Evolutionary conservation across 2,888 invertebrate species (phyloP).

Genomic region (Athrips mouffetella): DNA sequence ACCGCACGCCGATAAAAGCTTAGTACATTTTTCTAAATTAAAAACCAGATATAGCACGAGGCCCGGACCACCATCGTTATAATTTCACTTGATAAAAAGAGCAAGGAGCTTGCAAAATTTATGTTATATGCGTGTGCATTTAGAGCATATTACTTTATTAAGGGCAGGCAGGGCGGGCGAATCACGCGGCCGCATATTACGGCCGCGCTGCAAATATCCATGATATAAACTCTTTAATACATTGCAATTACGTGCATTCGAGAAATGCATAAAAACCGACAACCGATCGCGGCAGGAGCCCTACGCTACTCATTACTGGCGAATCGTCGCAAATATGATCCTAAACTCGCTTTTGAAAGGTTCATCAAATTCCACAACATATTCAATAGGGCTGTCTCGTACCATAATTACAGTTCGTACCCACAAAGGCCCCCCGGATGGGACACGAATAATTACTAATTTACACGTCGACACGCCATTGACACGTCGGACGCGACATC

Average conservation of each 20-base stretch:
- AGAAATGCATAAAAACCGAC: conserved; percentile 61
- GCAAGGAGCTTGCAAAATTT: conserved; percentile 63
- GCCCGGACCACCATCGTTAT: conserved; percentile 69
- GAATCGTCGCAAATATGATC: conserved; percentile 50
- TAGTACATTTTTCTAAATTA: conserved; percentile 65
- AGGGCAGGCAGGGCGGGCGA: conserved; percentile 65
- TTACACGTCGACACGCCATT: conserved; percentile 74
- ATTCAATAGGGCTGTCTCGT: conserved; percentile 46
- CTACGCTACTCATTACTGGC: conserved; percentile 43
- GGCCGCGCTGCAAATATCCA: conserved; percentile 50
- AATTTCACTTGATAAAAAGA: conserved; percentile 71
- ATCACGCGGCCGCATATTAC: conserved; percentile 48
- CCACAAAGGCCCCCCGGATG: conserved; percentile 67
- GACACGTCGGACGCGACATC: conserved; percentile 63
- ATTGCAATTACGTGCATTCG: conserved; percentile 67
- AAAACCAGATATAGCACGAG: conserved; percentile 58
- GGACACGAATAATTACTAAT: conserved; percentile 70
- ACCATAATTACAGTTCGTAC: conserved; percentile 50
- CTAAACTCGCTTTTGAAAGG: conserved; percentile 32
- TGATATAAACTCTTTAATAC: conserved; percentile 68
- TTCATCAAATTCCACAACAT: conserved; percentile 45
- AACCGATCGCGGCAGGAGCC: conserved; percentile 52
- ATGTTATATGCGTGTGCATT: conserved; percentile 75
- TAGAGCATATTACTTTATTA: conserved; percentile 77
- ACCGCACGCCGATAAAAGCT: conserved; percentile 48